Percentiles rank a stretch among this genome's conserved stretches.
phyloP scores from a whole-genome alignment of 2,888 invertebrate genomes.

The Agonopterix heracliana region DNA sequence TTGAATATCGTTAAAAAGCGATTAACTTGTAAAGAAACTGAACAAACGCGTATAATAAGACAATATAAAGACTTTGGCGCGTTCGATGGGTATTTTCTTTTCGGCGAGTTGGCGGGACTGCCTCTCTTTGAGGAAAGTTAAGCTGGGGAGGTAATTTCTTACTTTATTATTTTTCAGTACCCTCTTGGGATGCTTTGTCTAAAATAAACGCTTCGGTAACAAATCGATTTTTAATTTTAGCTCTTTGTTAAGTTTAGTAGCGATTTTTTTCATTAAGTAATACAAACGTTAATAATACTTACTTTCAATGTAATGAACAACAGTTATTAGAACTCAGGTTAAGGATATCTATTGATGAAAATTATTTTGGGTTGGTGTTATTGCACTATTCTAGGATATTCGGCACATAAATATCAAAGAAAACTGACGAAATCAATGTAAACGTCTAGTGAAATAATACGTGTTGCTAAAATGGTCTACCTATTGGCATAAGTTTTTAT shows the following conservation, averaged over 20 bases:
- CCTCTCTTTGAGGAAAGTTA: conserved; percentile 41
- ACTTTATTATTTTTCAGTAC: conserved; percentile 51
- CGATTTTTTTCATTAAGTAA: conserved; percentile 1
- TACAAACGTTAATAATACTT: no score
- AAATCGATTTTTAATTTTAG: conserved; percentile 38
- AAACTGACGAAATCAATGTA: no score
- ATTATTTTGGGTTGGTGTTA: no score
- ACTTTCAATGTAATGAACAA: no score
- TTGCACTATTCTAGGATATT: no score
- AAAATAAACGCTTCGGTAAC: conserved; percentile 38
- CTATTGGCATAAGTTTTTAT: no score
- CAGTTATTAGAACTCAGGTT: no score
- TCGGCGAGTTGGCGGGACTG: conserved; percentile 24
- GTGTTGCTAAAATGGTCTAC: no score
- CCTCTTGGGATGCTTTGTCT: conserved; percentile 34
- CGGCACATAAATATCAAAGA: no score
- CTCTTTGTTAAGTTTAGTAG: conserved; percentile 12
- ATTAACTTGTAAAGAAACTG: conserved; percentile 3
- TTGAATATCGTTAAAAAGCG: conserved; percentile 10
- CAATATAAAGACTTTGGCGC: conserved; percentile 1
- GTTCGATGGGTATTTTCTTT: conserved; percentile 32
- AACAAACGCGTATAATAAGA: no score
- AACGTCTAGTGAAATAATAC: no score
- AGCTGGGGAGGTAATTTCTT: conserved; percentile 45
- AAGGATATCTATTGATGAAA: no score